A percentile compares a stretch with the other conserved stretches of the same genome.
Evolutionary conservation across 2,888 invertebrate species (phyloP).

Genomic region (Lycocerus yunnanus): DNA sequence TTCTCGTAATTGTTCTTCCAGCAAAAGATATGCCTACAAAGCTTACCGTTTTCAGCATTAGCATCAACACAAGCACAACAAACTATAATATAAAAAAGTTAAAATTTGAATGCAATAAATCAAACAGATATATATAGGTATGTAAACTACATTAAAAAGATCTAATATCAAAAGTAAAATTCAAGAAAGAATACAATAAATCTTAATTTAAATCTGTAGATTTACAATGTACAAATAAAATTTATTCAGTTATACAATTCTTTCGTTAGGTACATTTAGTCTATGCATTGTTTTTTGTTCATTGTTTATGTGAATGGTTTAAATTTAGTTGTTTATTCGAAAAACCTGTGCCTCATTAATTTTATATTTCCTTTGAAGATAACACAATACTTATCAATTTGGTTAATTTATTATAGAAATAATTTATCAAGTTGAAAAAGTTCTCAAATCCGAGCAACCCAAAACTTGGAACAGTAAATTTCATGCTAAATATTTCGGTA

Average conservation of each 20-base stretch:
- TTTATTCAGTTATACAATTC: not conserved
- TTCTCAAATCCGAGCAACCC: not conserved
- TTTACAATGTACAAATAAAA: not conserved
- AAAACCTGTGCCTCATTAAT: constrained; percentile 14
- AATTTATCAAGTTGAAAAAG: not conserved
- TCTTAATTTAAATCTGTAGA: not conserved
- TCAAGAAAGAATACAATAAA: not conserved
- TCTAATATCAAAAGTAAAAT: not conserved
- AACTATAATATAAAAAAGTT: not conserved
- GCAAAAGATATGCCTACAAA: not conserved
- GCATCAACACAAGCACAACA: not conserved
- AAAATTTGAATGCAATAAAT: not conserved
- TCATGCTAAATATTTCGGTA: not conserved
- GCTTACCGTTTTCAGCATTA: not conserved
- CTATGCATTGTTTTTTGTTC: constrained; percentile 11
- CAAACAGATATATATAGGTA: not conserved
- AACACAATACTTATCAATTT: constrained; percentile 17
- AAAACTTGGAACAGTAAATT: not conserved
- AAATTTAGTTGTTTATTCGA: constrained; percentile 23
- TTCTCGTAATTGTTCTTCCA: constrained; percentile 19
- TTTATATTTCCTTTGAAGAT: constrained; percentile 16
- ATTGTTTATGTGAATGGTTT: constrained; percentile 5
- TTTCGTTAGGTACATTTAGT: constrained; percentile 3
- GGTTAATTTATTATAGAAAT: constrained; percentile 10
- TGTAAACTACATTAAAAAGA: not conserved